Percentiles rank a stretch among this genome's conserved stretches.
phyloP scores from a whole-genome alignment of 2,888 invertebrate genomes.

The Acronicta aceris region DNA sequence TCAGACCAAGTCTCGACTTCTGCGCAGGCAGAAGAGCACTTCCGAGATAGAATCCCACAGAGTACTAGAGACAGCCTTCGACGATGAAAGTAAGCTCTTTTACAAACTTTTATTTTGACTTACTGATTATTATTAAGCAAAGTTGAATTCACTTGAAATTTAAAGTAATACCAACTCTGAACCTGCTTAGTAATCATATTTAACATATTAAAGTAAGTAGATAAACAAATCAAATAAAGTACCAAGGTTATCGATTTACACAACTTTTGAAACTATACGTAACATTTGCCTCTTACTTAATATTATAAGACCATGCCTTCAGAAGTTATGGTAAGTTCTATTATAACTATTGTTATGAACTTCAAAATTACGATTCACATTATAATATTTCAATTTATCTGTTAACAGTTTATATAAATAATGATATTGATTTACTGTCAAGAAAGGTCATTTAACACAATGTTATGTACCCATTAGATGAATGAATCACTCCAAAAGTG shows the following conservation, averaged over 20 bases:
- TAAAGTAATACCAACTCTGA: slow-evolving; percentile 6
- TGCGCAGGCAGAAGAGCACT: slow-evolving; percentile 96
- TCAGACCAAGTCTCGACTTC: slow-evolving; percentile 94
- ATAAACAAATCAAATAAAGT: not conserved
- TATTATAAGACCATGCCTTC: slow-evolving; percentile 56
- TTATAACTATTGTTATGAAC: slow-evolving; percentile 19
- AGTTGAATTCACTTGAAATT: no score
- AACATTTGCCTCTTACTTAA: slow-evolving; percentile 30
- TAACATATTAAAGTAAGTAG: slow-evolving; percentile 4
- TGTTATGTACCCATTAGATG: slow-evolving; percentile 16
- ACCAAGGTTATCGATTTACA: slow-evolving; percentile 1
- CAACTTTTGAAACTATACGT: slow-evolving; percentile 10
- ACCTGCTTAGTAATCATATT: no score
- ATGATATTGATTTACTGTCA: slow-evolving; percentile 23
- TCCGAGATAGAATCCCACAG: slow-evolving; percentile 94
- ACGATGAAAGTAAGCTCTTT: slow-evolving; percentile 94
- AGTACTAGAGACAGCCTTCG: slow-evolving; percentile 90
- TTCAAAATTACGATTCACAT: slow-evolving; percentile 18
- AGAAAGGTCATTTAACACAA: slow-evolving; percentile 17
- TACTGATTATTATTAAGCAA: not conserved
- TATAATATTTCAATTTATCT: slow-evolving; percentile 25
- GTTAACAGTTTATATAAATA: slow-evolving; percentile 34
- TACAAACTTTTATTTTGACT: slow-evolving; percentile 2
- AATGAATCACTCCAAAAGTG: slow-evolving; percentile 41
- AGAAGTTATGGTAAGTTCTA: slow-evolving; percentile 73